Conservation (phyloP, 2,797 vertebrate species). For the Amazonetta brasiliensis region DNA sequence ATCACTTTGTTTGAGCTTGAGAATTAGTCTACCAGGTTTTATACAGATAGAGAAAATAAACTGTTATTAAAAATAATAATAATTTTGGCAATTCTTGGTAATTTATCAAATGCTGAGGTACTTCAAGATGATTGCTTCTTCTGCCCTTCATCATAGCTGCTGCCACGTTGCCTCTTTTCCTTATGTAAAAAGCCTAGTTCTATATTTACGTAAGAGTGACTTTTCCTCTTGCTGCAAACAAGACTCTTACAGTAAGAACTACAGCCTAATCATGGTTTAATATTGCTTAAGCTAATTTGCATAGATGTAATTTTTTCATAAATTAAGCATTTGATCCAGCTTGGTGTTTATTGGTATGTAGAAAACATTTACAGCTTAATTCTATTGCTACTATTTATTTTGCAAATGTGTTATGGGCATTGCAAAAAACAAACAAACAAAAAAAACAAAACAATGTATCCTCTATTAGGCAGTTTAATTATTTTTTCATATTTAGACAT, state of each 20-base stretch:
- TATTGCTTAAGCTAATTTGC: neutral
- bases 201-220: neutral
- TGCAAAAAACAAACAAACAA: neutral
- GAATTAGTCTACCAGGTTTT: neutral
- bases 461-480: neutral
- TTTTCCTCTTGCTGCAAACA: neutral
- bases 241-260: neutral
- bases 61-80: neutral
- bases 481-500: neutral
- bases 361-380: neutral
- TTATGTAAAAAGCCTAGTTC: neutral
- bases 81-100: neutral
- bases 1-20: neutral
- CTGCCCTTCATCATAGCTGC: neutral
- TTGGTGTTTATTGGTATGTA: neutral
- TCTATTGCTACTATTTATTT: neutral
- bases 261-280: neutral
- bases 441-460: neutral
- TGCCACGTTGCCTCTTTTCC: neutral
- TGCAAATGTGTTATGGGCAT: neutral
- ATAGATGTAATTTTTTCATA: neutral
- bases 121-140: neutral
- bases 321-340: neutral
- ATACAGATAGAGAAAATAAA: neutral
- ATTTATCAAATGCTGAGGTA: neutral